These are phyloP conservation scores for Amphipyra tragopoginis DNA, from an alignment of 2,888 invertebrate genomes.

Conservation along the genomic window DNA sequence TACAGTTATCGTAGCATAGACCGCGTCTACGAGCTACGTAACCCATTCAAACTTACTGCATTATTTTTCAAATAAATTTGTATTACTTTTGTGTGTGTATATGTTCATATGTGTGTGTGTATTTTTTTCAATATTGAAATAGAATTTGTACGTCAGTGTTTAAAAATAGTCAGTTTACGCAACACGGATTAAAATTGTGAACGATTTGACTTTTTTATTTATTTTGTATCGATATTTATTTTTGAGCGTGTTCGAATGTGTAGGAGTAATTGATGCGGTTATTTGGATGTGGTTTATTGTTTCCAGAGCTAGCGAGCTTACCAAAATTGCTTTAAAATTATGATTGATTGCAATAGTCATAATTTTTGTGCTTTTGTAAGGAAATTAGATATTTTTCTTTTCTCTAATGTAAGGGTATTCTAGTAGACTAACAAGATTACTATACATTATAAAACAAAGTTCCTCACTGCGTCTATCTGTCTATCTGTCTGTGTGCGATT, in stretches of 20 bases:
- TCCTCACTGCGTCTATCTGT: too few relatives aligned
- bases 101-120: conserved; percentile 1
- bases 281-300: conserved; percentile 3
- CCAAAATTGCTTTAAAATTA: too few relatives aligned
- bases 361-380: too few relatives aligned
- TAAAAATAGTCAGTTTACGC: conserved; percentile 41
- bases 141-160: conserved; percentile 53
- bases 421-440: too few relatives aligned
- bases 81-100: conserved; percentile 1
- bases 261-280: conserved; percentile 12
- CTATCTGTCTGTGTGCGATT: too few relatives aligned
- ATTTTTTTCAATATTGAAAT: conserved; percentile 49
- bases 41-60: conserved; percentile 42
- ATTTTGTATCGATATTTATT: conserved; percentile 31
- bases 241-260: conserved; percentile 16
- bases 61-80: conserved; percentile 31
- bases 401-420: too few relatives aligned
- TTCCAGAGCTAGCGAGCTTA: background rate
- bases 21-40: conserved; percentile 57
- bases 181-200: conserved; percentile 44
- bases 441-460: too few relatives aligned
- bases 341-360: too few relatives aligned
- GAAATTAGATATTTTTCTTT: too few relatives aligned
- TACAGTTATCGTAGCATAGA: conserved; percentile 70
- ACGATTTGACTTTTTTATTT: conserved; percentile 18